Conservation (phyloP, 2,797 vertebrate genomes). For the Notolabrus celidotus region DNA sequence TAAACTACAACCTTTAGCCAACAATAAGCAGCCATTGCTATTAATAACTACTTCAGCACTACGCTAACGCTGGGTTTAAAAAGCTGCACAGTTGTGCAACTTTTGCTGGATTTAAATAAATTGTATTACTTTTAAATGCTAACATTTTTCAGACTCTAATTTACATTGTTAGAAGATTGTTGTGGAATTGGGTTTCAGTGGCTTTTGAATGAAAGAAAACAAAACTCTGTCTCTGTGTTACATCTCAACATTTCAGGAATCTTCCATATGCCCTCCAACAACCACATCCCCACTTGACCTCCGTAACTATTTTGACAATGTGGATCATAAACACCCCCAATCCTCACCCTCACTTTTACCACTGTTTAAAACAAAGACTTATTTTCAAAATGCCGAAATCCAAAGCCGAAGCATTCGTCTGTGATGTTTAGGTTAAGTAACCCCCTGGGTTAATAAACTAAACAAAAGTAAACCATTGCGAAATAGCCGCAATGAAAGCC, state of each 20-base stretch:
- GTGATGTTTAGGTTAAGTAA: slow-evolving; percentile 97
- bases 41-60: too few species aligned
- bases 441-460: slow-evolving; percentile 99
- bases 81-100: too few species aligned
- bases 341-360: slow-evolving; percentile 86
- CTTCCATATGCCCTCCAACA: slow-evolving; percentile 33
- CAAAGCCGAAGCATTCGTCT: slow-evolving; percentile 89
- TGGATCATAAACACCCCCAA: slow-evolving; percentile 85
- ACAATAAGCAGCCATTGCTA: too few species aligned
- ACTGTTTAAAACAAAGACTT: slow-evolving; percentile 84
- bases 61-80: too few species aligned
- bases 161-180: too few species aligned
- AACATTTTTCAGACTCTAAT: too few species aligned
- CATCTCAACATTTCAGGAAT: neutral
- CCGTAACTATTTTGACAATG: slow-evolving; percentile 82
- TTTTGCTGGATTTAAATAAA: too few species aligned
- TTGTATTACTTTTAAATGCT: too few species aligned
- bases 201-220: neutral
- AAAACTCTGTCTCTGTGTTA: neutral
- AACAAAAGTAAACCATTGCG: slow-evolving; percentile 97
- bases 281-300: slow-evolving; percentile 54
- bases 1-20: too few species aligned
- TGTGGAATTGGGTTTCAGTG: too few species aligned
- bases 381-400: slow-evolving; percentile 91
- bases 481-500: slow-evolving; percentile 98